Conservation (phyloP, 2,797 vertebrate species). For the Semaprochilodus insignis region DNA sequence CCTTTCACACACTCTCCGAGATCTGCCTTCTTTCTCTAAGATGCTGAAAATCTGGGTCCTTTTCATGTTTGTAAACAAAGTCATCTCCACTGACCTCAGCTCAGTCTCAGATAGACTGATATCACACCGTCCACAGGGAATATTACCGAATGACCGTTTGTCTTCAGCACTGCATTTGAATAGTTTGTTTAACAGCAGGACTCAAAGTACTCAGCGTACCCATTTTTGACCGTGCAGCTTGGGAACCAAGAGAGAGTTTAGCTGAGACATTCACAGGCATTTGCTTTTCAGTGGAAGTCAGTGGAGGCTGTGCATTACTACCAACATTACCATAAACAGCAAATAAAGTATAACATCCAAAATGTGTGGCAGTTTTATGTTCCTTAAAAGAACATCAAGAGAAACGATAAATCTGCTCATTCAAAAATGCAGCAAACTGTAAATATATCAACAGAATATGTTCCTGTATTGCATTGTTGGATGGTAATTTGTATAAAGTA, state of each 20-base stretch:
- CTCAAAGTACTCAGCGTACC: constrained; percentile 14
- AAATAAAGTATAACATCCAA: background rate
- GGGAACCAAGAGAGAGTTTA: constrained; percentile 18
- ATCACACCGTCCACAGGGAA: constrained; percentile 16
- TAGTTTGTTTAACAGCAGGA: constrained; percentile 42
- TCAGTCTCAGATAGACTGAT: constrained; percentile 37
- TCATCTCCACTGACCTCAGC: constrained; percentile 23
- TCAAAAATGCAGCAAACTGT: background rate
- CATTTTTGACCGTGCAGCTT: constrained; percentile 12
- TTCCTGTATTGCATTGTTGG: background rate
- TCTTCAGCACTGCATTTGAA: constrained; percentile 23
- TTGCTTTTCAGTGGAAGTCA: background rate
- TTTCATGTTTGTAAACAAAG: constrained; percentile 39
- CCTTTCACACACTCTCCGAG: background rate
- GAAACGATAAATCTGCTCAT: background rate
- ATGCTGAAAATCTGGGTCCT: background rate
- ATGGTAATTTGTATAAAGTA: background rate
- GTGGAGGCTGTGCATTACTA: background rate
- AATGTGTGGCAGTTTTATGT: no score
- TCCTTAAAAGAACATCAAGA: no score
- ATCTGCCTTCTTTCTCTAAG: background rate
- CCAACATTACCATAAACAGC: background rate
- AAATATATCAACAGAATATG: background rate
- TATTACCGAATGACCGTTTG: constrained; percentile 16
- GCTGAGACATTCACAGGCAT: background rate